Percentiles rank a stretch among this genome's conserved stretches.
Conservation (phyloP, 2,797 vertebrate genomes). For the Acanthis flammea region DNA sequence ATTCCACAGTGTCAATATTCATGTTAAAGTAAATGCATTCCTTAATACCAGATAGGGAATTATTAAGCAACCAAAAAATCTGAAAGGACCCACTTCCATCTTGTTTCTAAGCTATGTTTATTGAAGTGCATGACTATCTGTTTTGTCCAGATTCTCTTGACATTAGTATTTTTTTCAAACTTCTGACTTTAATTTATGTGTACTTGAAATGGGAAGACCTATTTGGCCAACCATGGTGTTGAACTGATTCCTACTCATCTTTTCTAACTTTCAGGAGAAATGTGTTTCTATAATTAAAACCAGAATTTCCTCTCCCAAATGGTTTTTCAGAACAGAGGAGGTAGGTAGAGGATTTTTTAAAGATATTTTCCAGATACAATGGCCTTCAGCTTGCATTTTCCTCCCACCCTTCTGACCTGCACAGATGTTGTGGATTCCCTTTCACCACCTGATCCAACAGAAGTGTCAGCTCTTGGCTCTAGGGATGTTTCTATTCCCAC, state of each 20-base stretch:
- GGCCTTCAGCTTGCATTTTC: background rate
- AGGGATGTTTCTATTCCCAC: background rate
- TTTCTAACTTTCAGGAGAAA: background rate
- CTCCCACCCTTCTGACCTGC: slow-evolving; percentile 6
- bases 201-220: background rate
- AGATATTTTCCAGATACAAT: background rate
- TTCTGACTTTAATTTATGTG: background rate
- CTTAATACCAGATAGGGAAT: background rate
- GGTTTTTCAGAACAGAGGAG: background rate
- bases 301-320: background rate
- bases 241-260: background rate
- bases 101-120: background rate
- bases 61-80: background rate
- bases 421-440: background rate
- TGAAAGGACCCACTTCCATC: background rate
- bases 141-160: background rate
- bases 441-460: background rate
- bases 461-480: background rate
- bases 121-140: background rate
- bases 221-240: background rate
- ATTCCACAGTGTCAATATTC: background rate
- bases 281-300: background rate
- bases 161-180: background rate
- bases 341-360: background rate
- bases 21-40: background rate